phyloP scores from a whole-genome alignment of 1,140 invertebrate species.

The Lethocerus indicus region DNA sequence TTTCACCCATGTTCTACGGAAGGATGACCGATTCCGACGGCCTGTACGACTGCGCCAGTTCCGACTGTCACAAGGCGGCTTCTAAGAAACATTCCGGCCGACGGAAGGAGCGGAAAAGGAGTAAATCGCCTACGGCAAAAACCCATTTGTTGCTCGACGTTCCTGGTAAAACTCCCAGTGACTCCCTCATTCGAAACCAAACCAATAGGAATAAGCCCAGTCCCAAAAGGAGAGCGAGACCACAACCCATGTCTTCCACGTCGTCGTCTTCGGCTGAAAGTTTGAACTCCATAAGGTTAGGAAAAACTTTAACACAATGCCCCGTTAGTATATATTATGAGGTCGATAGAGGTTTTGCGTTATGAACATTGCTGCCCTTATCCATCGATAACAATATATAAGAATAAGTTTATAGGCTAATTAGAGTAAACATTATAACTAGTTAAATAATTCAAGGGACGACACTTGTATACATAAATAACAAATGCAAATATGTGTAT shows the following conservation, averaged over 20 bases:
- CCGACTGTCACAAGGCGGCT: constrained; percentile 30
- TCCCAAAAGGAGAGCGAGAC: constrained; percentile 18
- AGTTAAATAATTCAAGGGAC: background rate
- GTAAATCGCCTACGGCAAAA: constrained; percentile 8
- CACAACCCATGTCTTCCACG: constrained; percentile 14
- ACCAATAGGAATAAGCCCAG: constrained; percentile 16
- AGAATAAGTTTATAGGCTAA: background rate
- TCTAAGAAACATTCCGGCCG: constrained; percentile 15
- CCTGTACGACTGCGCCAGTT: constrained; percentile 56
- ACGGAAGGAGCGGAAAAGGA: constrained; percentile 15
- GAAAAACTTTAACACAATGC: background rate
- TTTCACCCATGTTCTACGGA: constrained; percentile 52
- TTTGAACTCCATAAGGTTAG: constrained; percentile 19
- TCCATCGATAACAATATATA: background rate
- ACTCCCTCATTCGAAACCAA: constrained; percentile 2
- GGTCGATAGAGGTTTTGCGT: background rate
- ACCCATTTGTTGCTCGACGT: constrained; percentile 19
- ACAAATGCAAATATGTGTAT: background rate
- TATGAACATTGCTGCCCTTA: background rate
- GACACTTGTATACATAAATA: background rate
- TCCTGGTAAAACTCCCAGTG: constrained; percentile 14
- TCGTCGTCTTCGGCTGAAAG: constrained; percentile 22
- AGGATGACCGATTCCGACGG: constrained; percentile 53
- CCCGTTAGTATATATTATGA: background rate
- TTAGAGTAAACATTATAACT: background rate